A percentile compares a stretch with the other conserved stretches of the same genome.
Conservation (phyloP, 2,113 vertebrate species). For the Oriolus oriolus region DNA sequence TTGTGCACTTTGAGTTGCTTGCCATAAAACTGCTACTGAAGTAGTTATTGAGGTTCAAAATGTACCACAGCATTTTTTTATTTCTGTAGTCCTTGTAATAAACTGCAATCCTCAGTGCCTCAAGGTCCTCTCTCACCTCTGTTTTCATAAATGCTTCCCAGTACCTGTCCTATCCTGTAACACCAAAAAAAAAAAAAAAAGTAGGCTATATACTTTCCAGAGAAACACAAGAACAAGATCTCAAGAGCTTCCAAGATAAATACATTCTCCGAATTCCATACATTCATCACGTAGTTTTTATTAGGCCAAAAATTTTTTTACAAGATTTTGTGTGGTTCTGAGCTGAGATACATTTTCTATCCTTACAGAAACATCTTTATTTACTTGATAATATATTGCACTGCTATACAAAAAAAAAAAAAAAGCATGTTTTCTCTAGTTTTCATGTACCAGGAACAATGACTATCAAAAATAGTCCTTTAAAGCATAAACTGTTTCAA, state of each 20-base stretch:
- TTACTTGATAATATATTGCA: background rate
- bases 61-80: background rate
- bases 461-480: background rate
- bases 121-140: background rate
- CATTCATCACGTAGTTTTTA: background rate
- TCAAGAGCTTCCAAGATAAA: constrained; percentile 40
- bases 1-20: background rate
- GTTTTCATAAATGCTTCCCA: background rate
- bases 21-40: background rate
- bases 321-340: background rate
- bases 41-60: background rate
- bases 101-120: background rate
- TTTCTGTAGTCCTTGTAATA: background rate
- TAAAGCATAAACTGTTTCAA: background rate
- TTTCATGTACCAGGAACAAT: background rate
- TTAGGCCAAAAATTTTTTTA: background rate
- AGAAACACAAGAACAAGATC: background rate
- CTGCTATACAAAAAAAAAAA: background rate
- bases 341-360: background rate
- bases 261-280: constrained; percentile 39
- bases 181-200: background rate
- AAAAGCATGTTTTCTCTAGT: background rate
- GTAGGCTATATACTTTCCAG: background rate
- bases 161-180: background rate
- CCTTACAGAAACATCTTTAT: background rate